Percentiles rank a stretch among this genome's conserved stretches.
Conservation (phyloP, 2,113 vertebrate species). For the Laticauda colubrina region DNA sequence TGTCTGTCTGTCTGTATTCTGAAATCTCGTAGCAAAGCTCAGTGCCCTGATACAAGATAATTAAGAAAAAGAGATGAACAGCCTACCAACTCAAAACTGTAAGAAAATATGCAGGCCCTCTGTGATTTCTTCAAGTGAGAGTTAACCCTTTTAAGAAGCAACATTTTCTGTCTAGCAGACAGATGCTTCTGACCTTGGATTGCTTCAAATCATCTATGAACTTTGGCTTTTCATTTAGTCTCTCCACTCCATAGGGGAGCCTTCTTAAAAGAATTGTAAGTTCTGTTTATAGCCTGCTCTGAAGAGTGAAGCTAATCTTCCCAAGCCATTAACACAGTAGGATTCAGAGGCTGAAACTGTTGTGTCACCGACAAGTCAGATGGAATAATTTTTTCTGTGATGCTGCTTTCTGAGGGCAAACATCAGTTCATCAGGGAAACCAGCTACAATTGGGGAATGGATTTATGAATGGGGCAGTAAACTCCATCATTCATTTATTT, state of each 20-base stretch:
- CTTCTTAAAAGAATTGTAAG: background rate
- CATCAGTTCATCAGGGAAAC: background rate
- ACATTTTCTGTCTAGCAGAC: background rate
- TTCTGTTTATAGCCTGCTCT: background rate
- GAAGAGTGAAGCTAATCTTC: background rate
- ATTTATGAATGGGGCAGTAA: background rate
- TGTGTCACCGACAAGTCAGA: background rate
- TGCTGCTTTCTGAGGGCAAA: background rate
- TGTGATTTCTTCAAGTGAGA: background rate
- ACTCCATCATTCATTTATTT: background rate
- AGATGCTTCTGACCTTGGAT: background rate
- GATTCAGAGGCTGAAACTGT: background rate
- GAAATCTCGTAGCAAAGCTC: background rate
- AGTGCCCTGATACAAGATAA: background rate
- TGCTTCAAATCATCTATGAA: slow-evolving; percentile 16
- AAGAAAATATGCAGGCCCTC: background rate
- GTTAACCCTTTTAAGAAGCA: background rate
- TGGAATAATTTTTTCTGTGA: background rate
- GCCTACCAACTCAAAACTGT: background rate
- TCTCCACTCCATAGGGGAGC: background rate
- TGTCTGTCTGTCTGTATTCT: background rate
- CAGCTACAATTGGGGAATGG: background rate
- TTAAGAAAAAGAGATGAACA: background rate
- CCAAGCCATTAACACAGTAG: background rate
- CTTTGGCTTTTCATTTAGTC: background rate